Evolutionary conservation across 2,113 vertebrate species (phyloP).

Genomic region (Rhabdornis inornatus): DNA sequence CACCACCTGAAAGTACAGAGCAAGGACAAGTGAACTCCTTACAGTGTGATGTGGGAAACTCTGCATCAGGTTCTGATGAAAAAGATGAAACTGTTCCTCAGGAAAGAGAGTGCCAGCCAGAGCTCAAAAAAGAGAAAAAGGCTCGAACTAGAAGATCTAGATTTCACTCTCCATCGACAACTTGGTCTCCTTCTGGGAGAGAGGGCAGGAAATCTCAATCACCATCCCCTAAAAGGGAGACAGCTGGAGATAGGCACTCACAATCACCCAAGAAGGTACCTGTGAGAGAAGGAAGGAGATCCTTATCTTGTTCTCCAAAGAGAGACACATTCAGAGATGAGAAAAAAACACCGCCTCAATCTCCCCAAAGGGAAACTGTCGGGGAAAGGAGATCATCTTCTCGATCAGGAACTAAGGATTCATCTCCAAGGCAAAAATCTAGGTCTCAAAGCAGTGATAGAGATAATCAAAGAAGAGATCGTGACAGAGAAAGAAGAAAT

Average conservation of each 20-base stretch:
- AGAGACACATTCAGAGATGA: slow-evolving; percentile 53
- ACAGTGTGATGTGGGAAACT: not conserved
- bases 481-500: slow-evolving; percentile 78
- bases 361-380: slow-evolving; percentile 79
- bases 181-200: slow-evolving; percentile 86
- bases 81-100: slow-evolving; percentile 50
- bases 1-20: slow-evolving; percentile 20
- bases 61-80: not conserved
- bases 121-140: slow-evolving; percentile 70
- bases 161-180: slow-evolving; percentile 92
- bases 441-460: slow-evolving; percentile 80
- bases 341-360: slow-evolving; percentile 76
- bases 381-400: slow-evolving; percentile 73
- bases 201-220: slow-evolving; percentile 75
- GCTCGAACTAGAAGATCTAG: slow-evolving; percentile 81
- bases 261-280: slow-evolving; percentile 70
- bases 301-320: slow-evolving; percentile 71
- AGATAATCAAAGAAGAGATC: slow-evolving; percentile 80
- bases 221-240: slow-evolving; percentile 76
- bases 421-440: slow-evolving; percentile 74
- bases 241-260: slow-evolving; percentile 67
- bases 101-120: slow-evolving; percentile 46
- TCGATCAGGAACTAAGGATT: slow-evolving; percentile 64
- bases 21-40: slow-evolving; percentile 1
- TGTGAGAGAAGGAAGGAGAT: slow-evolving; percentile 45